phyloP scores from a whole-genome alignment of 2,113 vertebrate species.

The Pachyramphus minor region DNA sequence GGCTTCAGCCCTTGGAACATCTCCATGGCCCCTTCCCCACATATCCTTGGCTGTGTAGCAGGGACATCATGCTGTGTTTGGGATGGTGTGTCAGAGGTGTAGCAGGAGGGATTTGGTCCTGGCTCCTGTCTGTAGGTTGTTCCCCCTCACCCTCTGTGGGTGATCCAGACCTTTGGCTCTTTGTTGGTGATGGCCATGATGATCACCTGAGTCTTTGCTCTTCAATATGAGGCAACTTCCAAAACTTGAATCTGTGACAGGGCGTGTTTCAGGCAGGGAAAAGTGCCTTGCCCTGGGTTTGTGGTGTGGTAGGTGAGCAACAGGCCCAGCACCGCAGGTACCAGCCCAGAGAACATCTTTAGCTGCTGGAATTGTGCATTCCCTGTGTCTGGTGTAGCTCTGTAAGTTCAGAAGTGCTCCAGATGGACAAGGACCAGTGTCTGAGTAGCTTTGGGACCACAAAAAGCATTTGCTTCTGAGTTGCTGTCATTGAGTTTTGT shows the following conservation, averaged over 20 bases:
- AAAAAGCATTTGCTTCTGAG: not conserved
- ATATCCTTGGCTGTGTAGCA: not conserved
- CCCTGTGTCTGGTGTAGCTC: accelerated
- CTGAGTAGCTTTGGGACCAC: not conserved
- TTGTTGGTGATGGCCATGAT: not conserved
- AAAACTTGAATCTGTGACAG: accelerated
- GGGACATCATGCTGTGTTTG: accelerated
- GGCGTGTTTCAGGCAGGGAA: too few species aligned
- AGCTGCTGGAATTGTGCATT: not conserved
- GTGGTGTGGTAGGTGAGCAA: not conserved
- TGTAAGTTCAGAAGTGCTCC: not conserved
- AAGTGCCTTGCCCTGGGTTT: not conserved
- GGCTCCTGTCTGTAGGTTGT: not conserved
- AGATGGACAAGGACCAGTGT: accelerated
- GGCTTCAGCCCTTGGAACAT: not conserved
- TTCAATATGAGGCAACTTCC: accelerated
- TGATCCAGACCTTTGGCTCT: not conserved
- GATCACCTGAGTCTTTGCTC: not conserved
- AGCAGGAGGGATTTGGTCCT: not conserved
- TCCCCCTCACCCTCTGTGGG: accelerated
- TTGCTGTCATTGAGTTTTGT: not conserved
- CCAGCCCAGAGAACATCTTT: not conserved
- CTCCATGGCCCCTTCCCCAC: not conserved
- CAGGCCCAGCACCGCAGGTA: not conserved
- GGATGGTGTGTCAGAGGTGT: not conserved